Evolutionary conservation across 2,113 vertebrate species (phyloP).

Genomic region (Menura novaehollandiae): DNA sequence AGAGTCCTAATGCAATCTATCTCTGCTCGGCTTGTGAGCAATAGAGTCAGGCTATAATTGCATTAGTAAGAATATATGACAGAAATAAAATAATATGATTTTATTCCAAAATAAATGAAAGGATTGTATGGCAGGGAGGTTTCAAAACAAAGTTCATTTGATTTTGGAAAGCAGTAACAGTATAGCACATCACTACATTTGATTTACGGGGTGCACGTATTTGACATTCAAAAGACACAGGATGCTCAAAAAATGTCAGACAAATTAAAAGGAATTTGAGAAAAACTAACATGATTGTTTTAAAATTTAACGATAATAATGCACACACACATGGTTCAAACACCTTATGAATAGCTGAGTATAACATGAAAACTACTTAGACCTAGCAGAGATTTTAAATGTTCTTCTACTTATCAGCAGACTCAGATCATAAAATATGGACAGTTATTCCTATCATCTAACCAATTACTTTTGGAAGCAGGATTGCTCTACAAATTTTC

Average conservation of each 20-base stretch:
- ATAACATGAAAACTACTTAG: not conserved
- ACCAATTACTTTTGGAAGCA: not conserved
- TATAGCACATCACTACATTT: not conserved
- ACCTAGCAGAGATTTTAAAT: not conserved
- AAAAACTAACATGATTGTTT: not conserved
- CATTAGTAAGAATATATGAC: constrained; percentile 23
- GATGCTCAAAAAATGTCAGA: not conserved
- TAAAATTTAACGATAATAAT: not conserved
- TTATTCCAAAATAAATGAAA: constrained; percentile 4
- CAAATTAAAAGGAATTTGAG: not conserved
- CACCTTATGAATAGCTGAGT: not conserved
- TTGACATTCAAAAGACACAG: not conserved
- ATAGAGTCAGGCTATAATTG: not conserved
- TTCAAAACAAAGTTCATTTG: not conserved
- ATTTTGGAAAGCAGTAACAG: not conserved
- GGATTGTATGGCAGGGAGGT: not conserved
- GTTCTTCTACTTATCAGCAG: not conserved
- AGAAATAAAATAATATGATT: constrained; percentile 1
- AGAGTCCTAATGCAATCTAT: not conserved
- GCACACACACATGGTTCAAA: not conserved
- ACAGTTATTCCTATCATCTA: not conserved
- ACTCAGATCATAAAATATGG: not conserved
- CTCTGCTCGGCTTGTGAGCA: not conserved
- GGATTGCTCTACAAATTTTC: not conserved
- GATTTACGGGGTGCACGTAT: not conserved